Conservation (phyloP, 2,888 invertebrate genomes). For the Hymenopus coronatus region DNA sequence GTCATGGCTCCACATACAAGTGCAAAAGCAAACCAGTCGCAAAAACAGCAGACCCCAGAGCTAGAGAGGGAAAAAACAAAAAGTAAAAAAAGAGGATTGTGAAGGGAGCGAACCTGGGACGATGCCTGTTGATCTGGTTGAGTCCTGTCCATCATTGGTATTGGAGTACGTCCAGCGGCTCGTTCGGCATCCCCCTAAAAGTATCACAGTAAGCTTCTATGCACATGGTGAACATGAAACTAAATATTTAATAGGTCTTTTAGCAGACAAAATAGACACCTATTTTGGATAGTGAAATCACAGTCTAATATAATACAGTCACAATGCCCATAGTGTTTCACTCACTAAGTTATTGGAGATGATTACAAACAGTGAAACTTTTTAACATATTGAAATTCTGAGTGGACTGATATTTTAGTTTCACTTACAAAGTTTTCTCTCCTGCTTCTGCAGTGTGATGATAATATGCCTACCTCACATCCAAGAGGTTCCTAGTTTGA, state of each 20-base stretch:
- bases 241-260: neutral
- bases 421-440: no score
- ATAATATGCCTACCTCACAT: no score
- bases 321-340: no score
- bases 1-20: neutral
- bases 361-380: no score
- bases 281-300: no score
- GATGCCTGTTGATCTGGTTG: slow-evolving; percentile 71
- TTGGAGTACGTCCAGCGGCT: slow-evolving; percentile 64
- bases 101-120: slow-evolving; percentile 59
- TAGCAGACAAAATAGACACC: no score
- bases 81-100: neutral
- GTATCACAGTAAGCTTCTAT: neutral
- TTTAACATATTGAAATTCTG: no score
- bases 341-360: no score
- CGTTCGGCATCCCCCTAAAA: slow-evolving; percentile 64
- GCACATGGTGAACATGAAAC: neutral
- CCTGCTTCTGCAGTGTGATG: no score
- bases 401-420: no score
- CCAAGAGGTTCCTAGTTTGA: no score
- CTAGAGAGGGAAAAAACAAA: neutral
- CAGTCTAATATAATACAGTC: no score
- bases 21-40: neutral
- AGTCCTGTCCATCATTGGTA: slow-evolving; percentile 78
- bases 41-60: neutral